phyloP scores from a whole-genome alignment of 2,888 invertebrate species.

The Philereme transversata region DNA sequence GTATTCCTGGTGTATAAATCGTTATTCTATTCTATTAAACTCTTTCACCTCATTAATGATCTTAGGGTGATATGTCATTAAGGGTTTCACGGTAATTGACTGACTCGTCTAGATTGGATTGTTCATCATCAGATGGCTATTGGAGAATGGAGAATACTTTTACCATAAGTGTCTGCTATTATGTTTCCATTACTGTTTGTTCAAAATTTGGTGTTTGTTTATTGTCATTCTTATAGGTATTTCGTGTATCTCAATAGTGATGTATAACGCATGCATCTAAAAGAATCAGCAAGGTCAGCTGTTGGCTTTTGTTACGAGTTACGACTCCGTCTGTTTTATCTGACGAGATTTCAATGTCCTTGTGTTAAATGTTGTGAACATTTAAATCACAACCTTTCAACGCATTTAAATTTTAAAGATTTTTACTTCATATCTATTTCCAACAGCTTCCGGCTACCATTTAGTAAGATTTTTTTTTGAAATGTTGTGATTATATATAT shows the following conservation, averaged over 20 bases:
- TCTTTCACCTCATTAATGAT: too few species aligned
- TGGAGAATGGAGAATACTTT: too few species aligned
- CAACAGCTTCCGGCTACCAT: not conserved
- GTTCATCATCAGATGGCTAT: too few species aligned
- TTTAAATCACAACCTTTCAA: slow-evolving; percentile 28
- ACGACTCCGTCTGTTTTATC: slow-evolving; percentile 8
- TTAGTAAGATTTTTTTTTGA: slow-evolving; percentile 17
- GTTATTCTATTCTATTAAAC: too few species aligned
- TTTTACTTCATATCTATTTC: slow-evolving; percentile 9
- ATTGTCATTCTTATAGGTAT: not conserved
- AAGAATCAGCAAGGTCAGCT: slow-evolving; percentile 23
- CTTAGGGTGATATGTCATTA: too few species aligned
- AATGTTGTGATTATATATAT: slow-evolving; percentile 24
- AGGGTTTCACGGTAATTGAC: too few species aligned
- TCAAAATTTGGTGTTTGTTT: slow-evolving; percentile 9
- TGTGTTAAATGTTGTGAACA: slow-evolving; percentile 23
- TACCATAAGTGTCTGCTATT: too few species aligned
- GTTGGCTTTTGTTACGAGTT: slow-evolving; percentile 20
- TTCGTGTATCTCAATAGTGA: not conserved
- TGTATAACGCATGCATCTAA: slow-evolving; percentile 27
- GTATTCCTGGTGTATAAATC: too few species aligned
- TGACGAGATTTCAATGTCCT: slow-evolving; percentile 24
- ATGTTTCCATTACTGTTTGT: too few species aligned
- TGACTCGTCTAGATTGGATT: too few species aligned
- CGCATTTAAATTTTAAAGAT: slow-evolving; percentile 16